Percentiles rank a stretch among this genome's conserved stretches.
These are phyloP conservation scores for Phania funesta DNA, from an alignment of 2,888 invertebrate genomes.

Conservation along the genomic window DNA sequence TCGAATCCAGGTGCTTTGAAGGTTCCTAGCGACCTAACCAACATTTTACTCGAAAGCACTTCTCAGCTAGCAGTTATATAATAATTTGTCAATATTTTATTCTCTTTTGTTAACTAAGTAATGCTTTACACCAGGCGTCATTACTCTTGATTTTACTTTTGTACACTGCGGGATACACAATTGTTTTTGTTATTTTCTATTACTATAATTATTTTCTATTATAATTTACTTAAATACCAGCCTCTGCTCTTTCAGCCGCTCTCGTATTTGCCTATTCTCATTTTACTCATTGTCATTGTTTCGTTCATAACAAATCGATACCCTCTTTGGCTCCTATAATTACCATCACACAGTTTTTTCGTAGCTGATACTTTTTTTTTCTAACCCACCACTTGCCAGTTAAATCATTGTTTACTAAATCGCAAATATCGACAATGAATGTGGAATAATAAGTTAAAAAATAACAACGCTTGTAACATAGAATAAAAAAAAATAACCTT, in stretches of 20 bases:
- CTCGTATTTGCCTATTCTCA: background rate
- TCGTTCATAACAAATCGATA: conserved; percentile 23
- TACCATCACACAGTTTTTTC: background rate
- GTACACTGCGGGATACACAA: background rate
- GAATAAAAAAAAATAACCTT: background rate
- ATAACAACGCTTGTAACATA: background rate
- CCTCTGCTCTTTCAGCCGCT: background rate
- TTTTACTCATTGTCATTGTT: conserved; percentile 2
- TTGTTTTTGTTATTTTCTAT: background rate
- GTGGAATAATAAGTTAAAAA: background rate
- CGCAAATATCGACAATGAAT: background rate
- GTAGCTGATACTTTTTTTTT: background rate
- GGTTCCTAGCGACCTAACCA: no score
- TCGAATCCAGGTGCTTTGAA: no score
- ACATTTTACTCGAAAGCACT: no score
- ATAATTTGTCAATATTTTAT: no score
- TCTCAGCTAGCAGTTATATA: no score
- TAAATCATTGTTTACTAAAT: conserved; percentile 6
- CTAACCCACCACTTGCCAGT: background rate
- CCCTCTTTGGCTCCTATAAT: background rate
- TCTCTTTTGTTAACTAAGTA: conserved; percentile 40
- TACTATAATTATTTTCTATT: conserved; percentile 7
- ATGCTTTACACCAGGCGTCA: conserved; percentile 17
- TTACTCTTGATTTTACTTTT: conserved; percentile 3
- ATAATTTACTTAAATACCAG: no score